Conservation (phyloP, 35 echinoderm and acorn worm species). For the Chiridota heheva region DNA sequence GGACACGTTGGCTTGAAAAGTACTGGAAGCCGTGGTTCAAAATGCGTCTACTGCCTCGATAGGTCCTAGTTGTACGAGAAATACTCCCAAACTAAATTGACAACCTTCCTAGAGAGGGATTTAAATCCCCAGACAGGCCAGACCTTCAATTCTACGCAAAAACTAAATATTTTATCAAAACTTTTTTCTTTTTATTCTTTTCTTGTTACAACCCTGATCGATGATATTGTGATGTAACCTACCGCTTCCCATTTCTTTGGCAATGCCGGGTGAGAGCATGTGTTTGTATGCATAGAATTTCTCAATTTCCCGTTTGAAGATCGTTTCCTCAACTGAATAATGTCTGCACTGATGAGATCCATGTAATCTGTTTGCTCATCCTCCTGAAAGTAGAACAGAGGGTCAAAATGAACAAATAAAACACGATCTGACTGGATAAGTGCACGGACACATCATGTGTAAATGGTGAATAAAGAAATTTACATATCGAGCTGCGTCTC, state of each 20-base stretch:
- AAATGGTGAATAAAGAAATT: too few species aligned
- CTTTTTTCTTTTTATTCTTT: too few species aligned
- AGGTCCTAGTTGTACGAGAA: too few species aligned
- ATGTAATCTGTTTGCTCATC: background rate
- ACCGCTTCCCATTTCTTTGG: conserved; percentile 30
- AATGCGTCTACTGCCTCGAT: too few species aligned
- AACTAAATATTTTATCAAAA: too few species aligned
- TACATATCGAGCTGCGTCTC: too few species aligned
- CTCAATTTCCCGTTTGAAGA: background rate
- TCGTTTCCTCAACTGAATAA: background rate
- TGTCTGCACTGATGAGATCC: background rate
- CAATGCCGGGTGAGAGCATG: background rate
- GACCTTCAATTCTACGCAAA: background rate
- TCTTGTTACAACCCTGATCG: background rate
- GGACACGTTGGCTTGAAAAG: too few species aligned
- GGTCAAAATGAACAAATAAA: background rate
- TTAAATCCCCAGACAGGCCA: background rate
- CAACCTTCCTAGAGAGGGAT: too few species aligned
- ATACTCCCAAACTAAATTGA: too few species aligned
- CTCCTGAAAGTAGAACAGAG: too few species aligned
- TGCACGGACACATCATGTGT: too few species aligned
- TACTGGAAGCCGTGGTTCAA: too few species aligned
- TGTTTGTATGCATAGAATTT: background rate
- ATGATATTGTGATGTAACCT: background rate
- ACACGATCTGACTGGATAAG: background rate